Conservation (phyloP, 2,797 vertebrate genomes). For the Percopsis omiscomaycus region DNA sequence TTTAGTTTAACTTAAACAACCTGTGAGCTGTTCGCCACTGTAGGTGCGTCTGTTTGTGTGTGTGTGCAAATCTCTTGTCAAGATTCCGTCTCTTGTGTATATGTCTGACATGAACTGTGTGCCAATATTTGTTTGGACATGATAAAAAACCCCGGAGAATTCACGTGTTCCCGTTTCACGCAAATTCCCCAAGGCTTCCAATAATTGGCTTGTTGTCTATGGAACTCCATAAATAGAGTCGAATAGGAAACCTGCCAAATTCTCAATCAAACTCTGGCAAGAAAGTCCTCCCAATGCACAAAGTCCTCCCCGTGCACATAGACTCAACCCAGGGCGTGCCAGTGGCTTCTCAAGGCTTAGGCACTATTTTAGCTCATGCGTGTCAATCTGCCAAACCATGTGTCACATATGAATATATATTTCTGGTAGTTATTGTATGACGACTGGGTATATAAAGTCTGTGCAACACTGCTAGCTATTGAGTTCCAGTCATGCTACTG, state of each 20-base stretch:
- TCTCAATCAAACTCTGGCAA: slow-evolving; percentile 69
- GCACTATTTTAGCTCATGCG: slow-evolving; percentile 47
- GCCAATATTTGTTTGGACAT: slow-evolving; percentile 58
- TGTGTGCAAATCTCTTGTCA: no score
- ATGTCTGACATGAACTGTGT: not conserved
- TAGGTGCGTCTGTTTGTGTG: no score
- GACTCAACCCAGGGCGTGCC: slow-evolving; percentile 61
- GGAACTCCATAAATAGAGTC: slow-evolving; percentile 66
- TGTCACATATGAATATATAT: slow-evolving; percentile 30
- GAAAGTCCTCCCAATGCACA: slow-evolving; percentile 60
- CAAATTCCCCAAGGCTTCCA: slow-evolving; percentile 64
- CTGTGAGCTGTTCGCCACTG: no score
- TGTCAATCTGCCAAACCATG: slow-evolving; percentile 39
- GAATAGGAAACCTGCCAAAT: slow-evolving; percentile 62
- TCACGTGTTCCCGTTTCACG: slow-evolving; percentile 62
- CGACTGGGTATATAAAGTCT: no score
- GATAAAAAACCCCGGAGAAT: slow-evolving; percentile 53
- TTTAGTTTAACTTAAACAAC: no score
- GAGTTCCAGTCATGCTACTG: no score
- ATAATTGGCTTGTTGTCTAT: slow-evolving; percentile 63
- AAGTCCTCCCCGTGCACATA: slow-evolving; percentile 4
- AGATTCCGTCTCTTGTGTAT: not conserved
- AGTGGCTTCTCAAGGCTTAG: slow-evolving; percentile 52
- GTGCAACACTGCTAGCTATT: no score
- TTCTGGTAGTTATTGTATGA: no score